Conservation (phyloP, 1,140 invertebrate species). For the Alviniconcha marisindica region DNA sequence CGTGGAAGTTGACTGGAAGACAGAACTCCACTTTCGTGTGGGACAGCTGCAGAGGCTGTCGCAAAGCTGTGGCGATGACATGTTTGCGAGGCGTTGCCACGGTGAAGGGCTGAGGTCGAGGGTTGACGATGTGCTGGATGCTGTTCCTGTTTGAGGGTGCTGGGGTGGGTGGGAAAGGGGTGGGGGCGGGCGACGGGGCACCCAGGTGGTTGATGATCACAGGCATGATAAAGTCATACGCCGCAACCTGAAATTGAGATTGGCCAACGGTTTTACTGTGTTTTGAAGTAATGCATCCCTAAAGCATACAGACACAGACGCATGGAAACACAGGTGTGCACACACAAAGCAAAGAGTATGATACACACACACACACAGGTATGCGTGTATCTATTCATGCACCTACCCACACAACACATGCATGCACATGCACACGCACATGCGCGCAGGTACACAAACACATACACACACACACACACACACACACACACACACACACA, state of each 20-base stretch:
- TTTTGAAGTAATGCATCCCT: not conserved
- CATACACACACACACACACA: no score
- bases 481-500: no score
- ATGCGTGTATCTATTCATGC: no score
- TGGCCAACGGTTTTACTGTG: not conserved
- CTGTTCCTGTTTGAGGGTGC: constrained; percentile 68
- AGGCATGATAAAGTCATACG: constrained; percentile 75
- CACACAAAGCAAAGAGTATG: no score
- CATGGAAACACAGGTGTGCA: not conserved
- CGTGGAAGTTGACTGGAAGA: constrained; percentile 61
- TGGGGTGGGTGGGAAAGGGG: constrained; percentile 68
- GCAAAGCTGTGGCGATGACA: constrained; percentile 72
- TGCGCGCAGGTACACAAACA: no score
- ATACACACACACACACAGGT: no score
- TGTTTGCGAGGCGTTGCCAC: constrained; percentile 70
- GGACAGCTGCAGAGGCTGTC: constrained; percentile 70
- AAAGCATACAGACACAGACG: not conserved
- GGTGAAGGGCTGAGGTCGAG: constrained; percentile 63
- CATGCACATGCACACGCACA: no score
- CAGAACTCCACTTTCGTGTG: constrained; percentile 66
- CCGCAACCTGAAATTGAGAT: constrained; percentile 74
- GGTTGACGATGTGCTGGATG: constrained; percentile 72
- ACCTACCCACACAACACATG: no score
- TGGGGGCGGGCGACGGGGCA: constrained; percentile 68
- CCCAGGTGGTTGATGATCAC: constrained; percentile 70